phyloP scores from a whole-genome alignment of 2,797 vertebrate species.

The Eurystomus glaucurus region DNA sequence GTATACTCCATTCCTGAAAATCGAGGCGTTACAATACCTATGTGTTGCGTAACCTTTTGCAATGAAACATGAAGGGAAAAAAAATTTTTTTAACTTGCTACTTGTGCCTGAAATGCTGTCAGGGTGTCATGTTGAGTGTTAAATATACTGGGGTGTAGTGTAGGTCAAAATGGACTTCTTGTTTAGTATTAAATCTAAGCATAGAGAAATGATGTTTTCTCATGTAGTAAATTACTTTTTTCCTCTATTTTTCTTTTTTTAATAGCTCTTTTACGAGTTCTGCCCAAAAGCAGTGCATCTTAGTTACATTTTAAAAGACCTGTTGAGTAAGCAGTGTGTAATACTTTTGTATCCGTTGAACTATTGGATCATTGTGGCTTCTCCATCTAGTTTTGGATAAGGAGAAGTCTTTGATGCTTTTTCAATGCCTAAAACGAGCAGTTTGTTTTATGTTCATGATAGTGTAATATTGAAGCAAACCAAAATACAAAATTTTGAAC shows the following conservation, averaged over 20 bases:
- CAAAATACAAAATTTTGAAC: background rate
- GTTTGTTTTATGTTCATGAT: background rate
- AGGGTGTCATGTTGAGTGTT: background rate
- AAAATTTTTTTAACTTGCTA: background rate
- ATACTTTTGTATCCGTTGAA: background rate
- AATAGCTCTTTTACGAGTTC: background rate
- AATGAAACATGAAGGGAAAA: background rate
- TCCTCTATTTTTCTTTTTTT: background rate
- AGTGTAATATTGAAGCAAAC: background rate
- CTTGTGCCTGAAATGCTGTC: background rate
- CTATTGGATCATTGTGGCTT: background rate
- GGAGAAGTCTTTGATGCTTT: background rate
- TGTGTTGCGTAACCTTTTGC: background rate
- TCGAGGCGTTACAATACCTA: background rate
- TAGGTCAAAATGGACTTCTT: background rate
- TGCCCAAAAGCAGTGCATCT: background rate
- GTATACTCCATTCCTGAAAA: background rate
- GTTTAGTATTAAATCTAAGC: background rate
- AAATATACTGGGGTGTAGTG: background rate
- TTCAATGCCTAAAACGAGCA: background rate
- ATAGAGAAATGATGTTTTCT: background rate
- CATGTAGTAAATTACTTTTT: background rate
- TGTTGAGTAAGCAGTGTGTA: fast-evolving
- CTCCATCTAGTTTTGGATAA: background rate
- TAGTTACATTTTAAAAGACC: background rate